Evolutionary conservation across 2,113 vertebrate species (phyloP), one percentile per base, ranked within the genome.

Genomic region (Suncus etruscus): DNA sequence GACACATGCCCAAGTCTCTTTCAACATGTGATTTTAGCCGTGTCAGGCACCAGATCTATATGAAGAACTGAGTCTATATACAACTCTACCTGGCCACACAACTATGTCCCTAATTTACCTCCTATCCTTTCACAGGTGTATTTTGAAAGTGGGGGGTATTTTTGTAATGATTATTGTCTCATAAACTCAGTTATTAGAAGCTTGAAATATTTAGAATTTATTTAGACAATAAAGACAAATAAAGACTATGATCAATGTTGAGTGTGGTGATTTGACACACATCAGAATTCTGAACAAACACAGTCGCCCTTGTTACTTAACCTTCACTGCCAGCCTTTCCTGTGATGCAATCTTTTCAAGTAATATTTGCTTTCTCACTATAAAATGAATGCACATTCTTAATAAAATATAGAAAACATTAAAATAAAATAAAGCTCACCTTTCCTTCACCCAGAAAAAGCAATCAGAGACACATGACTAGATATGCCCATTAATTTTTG

Each of bases 371-470:
- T 83, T 95, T 76, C 24, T 68, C 58, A 39, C 25, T 65, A 25
- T 47, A 78, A 63, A 66, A 85, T 85, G 3, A 77, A 72, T 8
- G 7, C 51, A 54, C 15, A 54, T 54, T 12, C 7, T 54, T 54
- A n/a, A 73, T 87, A 90, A 80, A 18, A 85, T 24, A 76, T 9
- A 8, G 72, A 86, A 72, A 11, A 20, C 27, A 51, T 11, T 24
- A 69, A 50, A 87, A 50, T 11, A 51, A 83, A 82, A 61, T 45
- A 69, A 77, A 68, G 74, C 8, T 50, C 24, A 74, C 27, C 14
- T 68, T 66, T 76, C 70, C 75, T 74, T 3, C 27, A 45, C 45
- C 18, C 29, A 54, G 31, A 92, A 75, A 86, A 85, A 89, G 58
- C 25, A 15, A 2, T 69, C 69, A 29, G 47, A 20, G 74, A 48